Conservation (phyloP, 2,888 invertebrate species). For the Lottia gigantea region DNA sequence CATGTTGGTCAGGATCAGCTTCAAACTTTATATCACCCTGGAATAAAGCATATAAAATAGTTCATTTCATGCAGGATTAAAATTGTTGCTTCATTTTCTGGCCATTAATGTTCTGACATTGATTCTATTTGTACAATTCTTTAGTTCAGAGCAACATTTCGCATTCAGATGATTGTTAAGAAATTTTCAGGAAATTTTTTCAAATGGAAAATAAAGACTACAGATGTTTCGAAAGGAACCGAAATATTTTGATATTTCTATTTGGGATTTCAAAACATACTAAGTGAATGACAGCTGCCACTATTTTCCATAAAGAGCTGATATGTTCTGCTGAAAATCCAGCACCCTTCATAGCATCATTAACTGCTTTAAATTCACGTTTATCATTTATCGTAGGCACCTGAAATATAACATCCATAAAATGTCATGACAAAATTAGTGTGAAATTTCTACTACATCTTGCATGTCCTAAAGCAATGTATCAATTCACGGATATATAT, state of each 20-base stretch:
- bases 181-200: too few species aligned
- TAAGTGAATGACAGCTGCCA: conserved; percentile 90
- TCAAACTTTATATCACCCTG: conserved; percentile 76
- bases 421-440: background rate
- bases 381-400: conserved; percentile 80
- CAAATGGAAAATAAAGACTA: too few species aligned
- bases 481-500: background rate
- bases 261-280: conserved; percentile 71
- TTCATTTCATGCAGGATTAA: too few species aligned
- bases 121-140: too few species aligned
- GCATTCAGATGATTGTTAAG: too few species aligned
- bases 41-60: conserved; percentile 12
- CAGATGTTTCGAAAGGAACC: too few species aligned
- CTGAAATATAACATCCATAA: conserved; percentile 40
- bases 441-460: too few species aligned
- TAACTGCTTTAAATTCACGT: conserved; percentile 83
- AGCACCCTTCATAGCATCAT: conserved; percentile 84
- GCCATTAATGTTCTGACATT: too few species aligned
- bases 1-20: conserved; percentile 68
- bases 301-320: conserved; percentile 88
- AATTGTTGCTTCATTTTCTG: too few species aligned
- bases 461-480: too few species aligned
- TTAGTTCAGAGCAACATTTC: too few species aligned
- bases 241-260: too few species aligned
- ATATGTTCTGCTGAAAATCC: conserved; percentile 83